Evolutionary conservation across 2,888 invertebrate species (phyloP), one percentile per base, ranked within the genome.

Genomic region (Seladonia tumulorum): DNA sequence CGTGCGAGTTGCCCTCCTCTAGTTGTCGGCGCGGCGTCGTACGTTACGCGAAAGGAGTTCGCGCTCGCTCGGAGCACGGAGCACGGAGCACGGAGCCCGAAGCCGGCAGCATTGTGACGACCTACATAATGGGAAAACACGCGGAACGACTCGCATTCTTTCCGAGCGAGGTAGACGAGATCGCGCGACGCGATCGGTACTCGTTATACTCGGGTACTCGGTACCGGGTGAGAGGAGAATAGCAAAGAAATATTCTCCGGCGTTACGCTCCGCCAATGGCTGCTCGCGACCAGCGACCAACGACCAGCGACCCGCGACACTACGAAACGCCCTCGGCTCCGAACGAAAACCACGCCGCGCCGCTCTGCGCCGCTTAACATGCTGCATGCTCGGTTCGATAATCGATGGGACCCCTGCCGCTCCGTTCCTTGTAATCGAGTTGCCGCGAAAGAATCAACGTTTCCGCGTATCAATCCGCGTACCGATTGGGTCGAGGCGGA

Each of bases 81-180:
- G 42, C 42, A n/a, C n/a, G n/a, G n/a, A 1, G 29, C 35, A 35
- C 45, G 0, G 12, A 45, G 45, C 45, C 45, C 45, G 8, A 25
- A 47, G 66, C 66, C 35, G 79, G n/a, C 74, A 29, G 79, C 84
- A 77, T 79, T 83, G 85, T 60, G 76, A 79, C 76, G 81, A 81
- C 77, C 87, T 77, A 68, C 66, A 68, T 68, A 85, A 85, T 83
- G 82, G 85, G 83, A 87, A 83, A 87, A 88, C 82, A 79, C 82
- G 82, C 87, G 86, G 83, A 87, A 87, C 87, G 74, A 73, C 60
- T 80, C 45, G 80, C 79, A 79, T 83, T 87, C 85, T 78, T 87
- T 86, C 35, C 10, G n/a, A 57, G 39, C 78, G 42, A 71, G 81
- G n/a, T 80, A 66, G 77, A 75, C 87, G 82, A 70, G 76, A 77